Percentiles rank a stretch among this genome's conserved stretches.
Evolutionary conservation across 2,797 vertebrate species (phyloP).

Genomic region (Karalla daura): DNA sequence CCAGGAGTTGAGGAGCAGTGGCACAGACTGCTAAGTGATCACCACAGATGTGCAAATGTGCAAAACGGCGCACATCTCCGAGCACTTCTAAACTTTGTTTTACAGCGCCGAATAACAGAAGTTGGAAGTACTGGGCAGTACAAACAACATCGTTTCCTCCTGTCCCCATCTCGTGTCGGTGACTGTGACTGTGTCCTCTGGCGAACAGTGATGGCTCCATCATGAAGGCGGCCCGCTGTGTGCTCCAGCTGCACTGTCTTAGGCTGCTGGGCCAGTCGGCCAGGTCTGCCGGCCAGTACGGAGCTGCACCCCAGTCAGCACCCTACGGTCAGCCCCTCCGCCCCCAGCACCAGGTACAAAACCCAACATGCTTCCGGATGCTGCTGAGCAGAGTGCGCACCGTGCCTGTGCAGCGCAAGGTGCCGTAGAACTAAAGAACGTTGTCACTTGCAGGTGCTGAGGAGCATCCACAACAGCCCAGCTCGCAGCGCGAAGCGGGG

Average conservation of each 20-base stretch:
- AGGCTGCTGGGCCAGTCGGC: conserved; percentile 17
- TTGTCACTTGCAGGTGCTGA: conserved; percentile 49
- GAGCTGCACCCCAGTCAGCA: background rate
- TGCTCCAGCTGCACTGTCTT: conserved; percentile 59
- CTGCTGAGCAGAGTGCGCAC: background rate
- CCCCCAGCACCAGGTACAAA: conserved; percentile 58
- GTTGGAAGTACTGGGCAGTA: too few relatives aligned
- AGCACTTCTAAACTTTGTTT: too few relatives aligned
- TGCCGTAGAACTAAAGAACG: background rate
- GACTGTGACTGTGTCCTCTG: background rate
- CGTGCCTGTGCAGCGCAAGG: background rate
- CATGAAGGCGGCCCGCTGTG: conserved; percentile 72
- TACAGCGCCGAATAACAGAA: too few relatives aligned
- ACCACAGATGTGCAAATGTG: too few relatives aligned
- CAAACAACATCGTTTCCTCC: too few relatives aligned
- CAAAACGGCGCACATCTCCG: too few relatives aligned
- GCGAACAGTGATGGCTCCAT: conserved; percentile 4
- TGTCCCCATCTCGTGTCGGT: background rate
- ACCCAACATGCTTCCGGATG: background rate
- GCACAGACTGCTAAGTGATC: too few relatives aligned
- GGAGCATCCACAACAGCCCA: conserved; percentile 67
- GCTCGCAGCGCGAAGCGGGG: conserved; percentile 26
- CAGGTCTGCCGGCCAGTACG: conserved; percentile 13
- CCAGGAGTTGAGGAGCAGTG: too few relatives aligned
- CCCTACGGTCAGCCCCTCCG: background rate